Base-by-base conservation (phyloP, 2,113 vertebrate genomes). In the Sebastes fasciatus region DNA sequence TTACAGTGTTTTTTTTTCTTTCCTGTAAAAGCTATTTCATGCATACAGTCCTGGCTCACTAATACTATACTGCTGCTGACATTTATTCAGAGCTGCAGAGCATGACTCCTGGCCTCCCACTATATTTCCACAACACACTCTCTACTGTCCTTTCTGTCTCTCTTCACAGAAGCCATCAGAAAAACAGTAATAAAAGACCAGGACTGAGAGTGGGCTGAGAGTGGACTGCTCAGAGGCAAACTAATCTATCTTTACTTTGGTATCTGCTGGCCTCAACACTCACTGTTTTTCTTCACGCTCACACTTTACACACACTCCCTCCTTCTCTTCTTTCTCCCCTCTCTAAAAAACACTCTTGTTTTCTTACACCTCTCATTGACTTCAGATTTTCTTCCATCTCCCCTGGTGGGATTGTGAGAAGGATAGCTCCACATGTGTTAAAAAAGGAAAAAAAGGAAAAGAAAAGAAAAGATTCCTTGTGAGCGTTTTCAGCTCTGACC, bases 161-260 rank as follows among this genome's bases (percentile, higher is more conserved):
- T 87, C 75, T 80, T 77, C 85, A 76, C 83, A 81, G 79, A 83
- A 89, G 82, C 86, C 84, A 86, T 89, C 88, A 89, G 80, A 88
- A 88, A 34, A 91, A 86, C 85, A 43, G 89, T 85, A 93, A 92
- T 91, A 91, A 91, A 87, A 89, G 80, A 90, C 62, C 85, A 84
- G 75, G 82, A 86, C 69, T 76, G 87, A 86, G 88, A 88, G 92
- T 89, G 89, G 91, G 86, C 83, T 70, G 90, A 82, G 84, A 90
- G 89, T 82, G 86, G 81, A 93, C 92, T 62, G 88, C 93, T 88
- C 86, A 79, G 82, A 90, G 92, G 91, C 87, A 89, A 90, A 89
- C 89, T 93, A 91, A 93, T 91, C 88, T 89, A 89, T 91, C 93
- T 90, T 91, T 88, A 90, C 86, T 86, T 76, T 79, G 49, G 74